Conservation (phyloP, 2,888 invertebrate species). For the Chorisops tibialis region DNA sequence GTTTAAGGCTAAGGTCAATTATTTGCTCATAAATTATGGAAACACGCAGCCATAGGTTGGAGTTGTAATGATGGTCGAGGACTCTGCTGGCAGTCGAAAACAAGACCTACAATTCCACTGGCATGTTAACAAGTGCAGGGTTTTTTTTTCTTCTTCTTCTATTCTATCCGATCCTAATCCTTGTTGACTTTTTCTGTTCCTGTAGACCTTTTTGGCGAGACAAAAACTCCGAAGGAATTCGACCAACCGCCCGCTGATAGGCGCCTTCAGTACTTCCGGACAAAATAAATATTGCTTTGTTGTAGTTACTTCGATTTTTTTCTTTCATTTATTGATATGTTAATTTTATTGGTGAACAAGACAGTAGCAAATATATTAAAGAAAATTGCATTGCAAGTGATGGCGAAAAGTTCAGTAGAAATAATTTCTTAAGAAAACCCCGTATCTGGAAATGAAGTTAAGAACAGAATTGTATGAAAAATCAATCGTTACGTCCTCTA, state of each 20-base stretch:
- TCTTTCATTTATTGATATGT: too few species aligned
- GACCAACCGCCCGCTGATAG: slow-evolving; percentile 3
- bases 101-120: background rate
- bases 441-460: too few species aligned
- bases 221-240: background rate
- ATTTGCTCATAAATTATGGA: slow-evolving; percentile 3
- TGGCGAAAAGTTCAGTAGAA: too few species aligned
- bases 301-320: too few species aligned
- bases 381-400: too few species aligned
- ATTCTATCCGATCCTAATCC: background rate
- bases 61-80: background rate
- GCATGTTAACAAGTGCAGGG: slow-evolving; percentile 9
- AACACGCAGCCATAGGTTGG: slow-evolving; percentile 8
- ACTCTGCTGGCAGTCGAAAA: background rate
- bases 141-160: background rate
- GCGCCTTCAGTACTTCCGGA: slow-evolving; percentile 24
- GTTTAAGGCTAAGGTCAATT: slow-evolving; percentile 6
- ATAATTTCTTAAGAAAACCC: too few species aligned
- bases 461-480: too few species aligned
- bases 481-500: too few species aligned
- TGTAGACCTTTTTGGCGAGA: slow-evolving; percentile 14
- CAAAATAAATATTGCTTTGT: background rate
- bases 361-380: too few species aligned
- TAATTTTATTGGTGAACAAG: too few species aligned
- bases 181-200: slow-evolving; percentile 18